A percentile compares a stretch with the other conserved stretches of the same genome.
These are phyloP conservation scores for Amblyopsis hoosieri DNA, from an alignment of 2,797 vertebrate genomes.

Conservation along the genomic window DNA sequence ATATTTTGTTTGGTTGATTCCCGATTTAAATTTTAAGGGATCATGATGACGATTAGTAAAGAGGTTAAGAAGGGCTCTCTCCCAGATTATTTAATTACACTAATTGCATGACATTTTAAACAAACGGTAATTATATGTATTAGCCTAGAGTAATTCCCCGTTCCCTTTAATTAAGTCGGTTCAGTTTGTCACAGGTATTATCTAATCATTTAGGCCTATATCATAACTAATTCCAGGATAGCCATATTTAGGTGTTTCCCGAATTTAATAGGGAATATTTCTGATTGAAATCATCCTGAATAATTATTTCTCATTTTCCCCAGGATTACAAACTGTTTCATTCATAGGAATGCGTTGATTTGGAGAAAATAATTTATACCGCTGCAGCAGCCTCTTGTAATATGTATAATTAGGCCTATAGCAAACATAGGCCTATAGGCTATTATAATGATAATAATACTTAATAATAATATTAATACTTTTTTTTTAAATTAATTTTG, in stretches of 20 bases:
- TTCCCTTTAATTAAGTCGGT: constrained; percentile 31
- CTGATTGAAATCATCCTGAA: background rate
- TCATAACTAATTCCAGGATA: background rate
- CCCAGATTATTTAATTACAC: constrained; percentile 68
- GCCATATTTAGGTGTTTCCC: background rate
- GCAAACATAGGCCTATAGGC: background rate
- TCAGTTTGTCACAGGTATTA: constrained; percentile 39
- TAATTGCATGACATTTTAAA: constrained; percentile 57
- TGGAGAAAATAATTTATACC: too few species aligned
- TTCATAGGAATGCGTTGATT: too few species aligned
- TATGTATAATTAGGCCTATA: background rate
- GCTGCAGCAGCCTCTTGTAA: too few species aligned
- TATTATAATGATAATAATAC: constrained; percentile 14
- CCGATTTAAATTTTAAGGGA: constrained; percentile 24
- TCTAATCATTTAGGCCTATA: constrained; percentile 1
- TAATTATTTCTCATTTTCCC: background rate
- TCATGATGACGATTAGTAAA: constrained; percentile 43
- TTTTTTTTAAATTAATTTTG: background rate
- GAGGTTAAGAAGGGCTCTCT: constrained; percentile 30
- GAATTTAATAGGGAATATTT: background rate
- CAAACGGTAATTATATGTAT: background rate
- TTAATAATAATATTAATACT: constrained; percentile 6
- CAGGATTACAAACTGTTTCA: background rate
- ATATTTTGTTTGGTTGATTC: constrained; percentile 15
- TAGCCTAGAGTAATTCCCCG: too few species aligned